Percentiles rank a stretch among this genome's conserved stretches.
These are phyloP conservation scores for Drosophila lini DNA, from an alignment of 1,140 invertebrate genomes.

Conservation along the genomic window DNA sequence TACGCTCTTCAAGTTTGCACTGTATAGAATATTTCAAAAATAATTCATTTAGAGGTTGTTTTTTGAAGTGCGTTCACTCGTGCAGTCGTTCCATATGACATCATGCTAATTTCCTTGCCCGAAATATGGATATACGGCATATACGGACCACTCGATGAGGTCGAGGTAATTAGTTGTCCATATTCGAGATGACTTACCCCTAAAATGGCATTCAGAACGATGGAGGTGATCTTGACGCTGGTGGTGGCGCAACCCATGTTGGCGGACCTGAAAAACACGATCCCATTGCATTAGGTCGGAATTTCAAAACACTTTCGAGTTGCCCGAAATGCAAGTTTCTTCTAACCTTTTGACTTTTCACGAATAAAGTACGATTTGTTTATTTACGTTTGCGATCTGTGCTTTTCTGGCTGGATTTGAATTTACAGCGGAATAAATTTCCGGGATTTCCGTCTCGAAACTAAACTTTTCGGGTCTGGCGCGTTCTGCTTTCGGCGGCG, in stretches of 20 bases:
- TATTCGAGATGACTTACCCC: constrained; percentile 69
- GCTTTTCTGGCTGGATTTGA: constrained; percentile 30
- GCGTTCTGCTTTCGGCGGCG: constrained; percentile 65
- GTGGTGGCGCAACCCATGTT: constrained; percentile 79
- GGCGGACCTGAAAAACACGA: constrained; percentile 33
- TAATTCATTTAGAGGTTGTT: constrained; percentile 30
- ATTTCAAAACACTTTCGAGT: constrained; percentile 5
- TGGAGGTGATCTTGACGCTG: constrained; percentile 70
- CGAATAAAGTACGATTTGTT: constrained; percentile 15
- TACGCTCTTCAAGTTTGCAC: constrained; percentile 12
- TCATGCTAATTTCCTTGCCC: constrained; percentile 43
- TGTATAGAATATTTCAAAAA: constrained; percentile 42
- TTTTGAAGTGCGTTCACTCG: constrained; percentile 46
- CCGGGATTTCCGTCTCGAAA: constrained; percentile 32
- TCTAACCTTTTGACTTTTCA: constrained; percentile 72
- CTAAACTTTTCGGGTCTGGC: constrained; percentile 50
- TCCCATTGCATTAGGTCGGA: constrained; percentile 12
- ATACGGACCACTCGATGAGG: constrained; percentile 11
- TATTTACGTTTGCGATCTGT: constrained; percentile 32
- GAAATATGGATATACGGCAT: constrained; percentile 7
- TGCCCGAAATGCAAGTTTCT: constrained; percentile 40
- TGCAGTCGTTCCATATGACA: constrained; percentile 38
- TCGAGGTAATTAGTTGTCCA: constrained; percentile 31
- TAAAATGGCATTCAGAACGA: constrained; percentile 73
- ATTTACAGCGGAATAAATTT: constrained; percentile 51